phyloP scores from a whole-genome alignment of 2,113 vertebrate genomes.

The Ptilorrhoa leucosticta region DNA sequence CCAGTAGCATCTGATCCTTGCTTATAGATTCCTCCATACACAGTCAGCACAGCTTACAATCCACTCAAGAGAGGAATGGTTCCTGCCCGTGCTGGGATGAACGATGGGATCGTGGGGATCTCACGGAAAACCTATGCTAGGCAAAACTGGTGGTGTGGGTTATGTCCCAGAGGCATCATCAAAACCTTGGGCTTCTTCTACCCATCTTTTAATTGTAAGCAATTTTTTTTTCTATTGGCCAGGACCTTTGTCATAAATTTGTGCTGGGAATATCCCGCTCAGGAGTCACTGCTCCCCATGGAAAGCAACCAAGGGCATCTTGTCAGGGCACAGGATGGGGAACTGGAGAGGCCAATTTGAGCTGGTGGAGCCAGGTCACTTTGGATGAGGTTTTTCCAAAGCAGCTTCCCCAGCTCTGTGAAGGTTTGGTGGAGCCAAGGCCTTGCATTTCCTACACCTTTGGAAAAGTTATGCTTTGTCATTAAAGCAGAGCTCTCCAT shows the following conservation, averaged over 20 bases:
- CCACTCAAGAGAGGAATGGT: slow-evolving; percentile 75
- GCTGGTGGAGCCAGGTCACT: not conserved
- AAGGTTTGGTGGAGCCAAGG: not conserved
- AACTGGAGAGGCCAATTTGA: not conserved
- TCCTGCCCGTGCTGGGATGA: not conserved
- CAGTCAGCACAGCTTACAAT: slow-evolving; percentile 87
- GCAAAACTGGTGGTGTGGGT: not conserved
- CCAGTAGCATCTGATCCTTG: slow-evolving; percentile 83
- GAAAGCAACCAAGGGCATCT: not conserved
- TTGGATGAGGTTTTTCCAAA: not conserved
- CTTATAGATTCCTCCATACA: slow-evolving; percentile 83
- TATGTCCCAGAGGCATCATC: not conserved
- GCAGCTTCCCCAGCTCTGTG: not conserved
- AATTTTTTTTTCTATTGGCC: not conserved
- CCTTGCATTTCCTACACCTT: not conserved
- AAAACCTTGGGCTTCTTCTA: not conserved
- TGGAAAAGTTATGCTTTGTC: not conserved
- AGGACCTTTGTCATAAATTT: not conserved
- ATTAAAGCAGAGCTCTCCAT: not conserved
- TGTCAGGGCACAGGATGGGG: not conserved
- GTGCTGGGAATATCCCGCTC: not conserved
- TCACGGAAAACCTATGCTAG: not conserved
- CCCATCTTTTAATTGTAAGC: not conserved
- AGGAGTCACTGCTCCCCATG: not conserved
- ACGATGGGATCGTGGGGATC: not conserved